Evolutionary conservation across 53 echinoderm and acorn worm species (phyloP).

Genomic region (Pentamera pediparva): DNA sequence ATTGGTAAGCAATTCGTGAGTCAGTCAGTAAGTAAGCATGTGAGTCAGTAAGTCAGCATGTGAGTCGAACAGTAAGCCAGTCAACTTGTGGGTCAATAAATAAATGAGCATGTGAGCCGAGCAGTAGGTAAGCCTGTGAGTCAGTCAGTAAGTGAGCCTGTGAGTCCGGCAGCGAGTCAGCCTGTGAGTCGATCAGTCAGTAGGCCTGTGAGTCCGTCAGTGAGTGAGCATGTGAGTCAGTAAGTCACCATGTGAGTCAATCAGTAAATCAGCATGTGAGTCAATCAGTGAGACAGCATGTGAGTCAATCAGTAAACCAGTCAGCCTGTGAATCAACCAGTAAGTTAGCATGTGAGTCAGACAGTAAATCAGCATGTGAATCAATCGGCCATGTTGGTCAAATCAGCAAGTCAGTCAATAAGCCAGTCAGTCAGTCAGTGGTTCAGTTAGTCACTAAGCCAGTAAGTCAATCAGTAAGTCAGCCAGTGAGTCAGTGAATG

Average conservation of each 20-base stretch:
- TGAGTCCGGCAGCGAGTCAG: background rate
- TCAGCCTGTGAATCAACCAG: background rate
- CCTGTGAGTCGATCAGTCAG: background rate
- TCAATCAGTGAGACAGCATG: background rate
- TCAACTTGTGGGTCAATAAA: no score
- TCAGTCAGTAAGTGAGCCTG: background rate
- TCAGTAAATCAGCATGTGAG: background rate
- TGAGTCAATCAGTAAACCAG: background rate
- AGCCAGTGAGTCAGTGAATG: no score
- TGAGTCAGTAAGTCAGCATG: no score
- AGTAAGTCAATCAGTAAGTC: no score
- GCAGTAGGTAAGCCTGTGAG: background rate
- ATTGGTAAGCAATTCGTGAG: no score
- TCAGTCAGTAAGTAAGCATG: no score
- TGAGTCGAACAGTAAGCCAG: no score
- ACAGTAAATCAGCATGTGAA: background rate
- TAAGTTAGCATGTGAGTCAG: background rate
- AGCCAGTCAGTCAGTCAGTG: no score
- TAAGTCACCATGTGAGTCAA: background rate
- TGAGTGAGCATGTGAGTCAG: background rate
- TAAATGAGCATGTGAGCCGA: background rate
- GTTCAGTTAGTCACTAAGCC: no score
- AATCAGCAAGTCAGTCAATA: no score
- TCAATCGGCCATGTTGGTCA: no score
- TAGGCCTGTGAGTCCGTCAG: background rate